Base-by-base conservation (phyloP, 2,113 vertebrate genomes). In the Alethe castanea region DNA sequence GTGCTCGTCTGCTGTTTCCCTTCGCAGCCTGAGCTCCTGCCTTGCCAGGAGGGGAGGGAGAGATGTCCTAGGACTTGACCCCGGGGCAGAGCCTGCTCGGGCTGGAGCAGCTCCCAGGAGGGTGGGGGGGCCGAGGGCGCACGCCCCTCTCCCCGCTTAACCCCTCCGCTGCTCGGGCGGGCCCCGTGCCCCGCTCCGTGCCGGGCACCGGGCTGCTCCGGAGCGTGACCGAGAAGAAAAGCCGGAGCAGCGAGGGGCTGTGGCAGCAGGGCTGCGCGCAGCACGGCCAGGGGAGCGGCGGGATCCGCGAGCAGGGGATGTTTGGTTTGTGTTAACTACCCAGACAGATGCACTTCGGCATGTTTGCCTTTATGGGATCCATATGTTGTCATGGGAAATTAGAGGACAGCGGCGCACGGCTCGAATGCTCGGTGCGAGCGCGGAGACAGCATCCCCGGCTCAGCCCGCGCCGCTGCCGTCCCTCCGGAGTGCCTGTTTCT, bases 351-450 rank as follows among this genome's bases (percentile, higher is more conserved):
- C 97, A 96, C 97, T 97, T 90, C 95, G 54, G 97, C 97, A 96
- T 97, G 97, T 98, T 97, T 97, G 97, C 97, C 80, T 97, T 98
- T 98, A 98, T 97, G 96, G 97, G 89, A 97, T 98, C 98, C 97
- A 97, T 98, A 97, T 97, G 96, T 97, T 97, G 97, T 96, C 96
- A 93, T 97, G 97, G 97, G 97, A 97, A 97, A 97, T 97, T 96
- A 97, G 96, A 97, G 93, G 96, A 97, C 95, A 93, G 97, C 94
- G 95, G 93, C 96, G 84, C 96, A 86, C 88, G 89, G 88, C 93
- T 90, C 82, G 95, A 96, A 76, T 45, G 52, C 33, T 1, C 66
- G 5, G 44, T 56, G 65, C 81, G 11, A 71, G 72, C 6, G 67
- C 79, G 35, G n/a, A 94, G 83, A 65, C 92, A 91, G 33, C 25